Evolutionary conservation across 1,140 invertebrate species (phyloP), one percentile per base, ranked within the genome.

Genomic region (Nasonia vitripennis): DNA sequence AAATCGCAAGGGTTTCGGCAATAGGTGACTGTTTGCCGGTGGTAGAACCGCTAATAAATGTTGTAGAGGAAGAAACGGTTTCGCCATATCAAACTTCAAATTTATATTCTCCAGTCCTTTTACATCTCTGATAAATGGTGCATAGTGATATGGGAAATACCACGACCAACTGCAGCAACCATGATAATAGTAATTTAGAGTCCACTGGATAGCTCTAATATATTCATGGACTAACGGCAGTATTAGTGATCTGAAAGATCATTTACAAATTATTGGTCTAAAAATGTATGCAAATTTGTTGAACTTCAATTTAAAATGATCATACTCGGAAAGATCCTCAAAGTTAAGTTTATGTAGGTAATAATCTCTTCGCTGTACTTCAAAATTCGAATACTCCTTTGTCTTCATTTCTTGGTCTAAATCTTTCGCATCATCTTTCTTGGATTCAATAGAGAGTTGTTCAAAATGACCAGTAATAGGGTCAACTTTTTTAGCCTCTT

Each of bases 131-230:
- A 99, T 97, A 90, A 97, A 99, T 0, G 98, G 98, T 0, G 98
- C 97, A 93, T 99, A 99, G 92, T 99, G 98, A 90, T 98, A 97
- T 0, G 98, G 98, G 93, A 98, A 99, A 92, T 95, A 99, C 98
- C 98, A 99, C 31, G 97, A 97, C 98, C 98, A 99, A 1, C 98
- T 98, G 55, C 96, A 96, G 68, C 98, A 98, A 34, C 98, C 98
- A 88, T 98, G 96, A 92, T 98, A 99, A 92, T 99, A 99, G 92
- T 99, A 99, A 90, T 97, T 95, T 6, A 99, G 93, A 90, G 98
- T 98, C 98, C 98, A 99, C 89, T 99, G 98, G 79, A 99, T 96
- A 0, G 98, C 98, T 77, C 95, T 94, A 7, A 99, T 96, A 92
- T 99, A 99, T 74, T 97, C 96, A 90, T 96, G 95, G 1, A 97